These are phyloP conservation scores for Calliscelio sp. DNA, from an alignment of 2,888 invertebrate genomes.

Conservation along the genomic window DNA sequence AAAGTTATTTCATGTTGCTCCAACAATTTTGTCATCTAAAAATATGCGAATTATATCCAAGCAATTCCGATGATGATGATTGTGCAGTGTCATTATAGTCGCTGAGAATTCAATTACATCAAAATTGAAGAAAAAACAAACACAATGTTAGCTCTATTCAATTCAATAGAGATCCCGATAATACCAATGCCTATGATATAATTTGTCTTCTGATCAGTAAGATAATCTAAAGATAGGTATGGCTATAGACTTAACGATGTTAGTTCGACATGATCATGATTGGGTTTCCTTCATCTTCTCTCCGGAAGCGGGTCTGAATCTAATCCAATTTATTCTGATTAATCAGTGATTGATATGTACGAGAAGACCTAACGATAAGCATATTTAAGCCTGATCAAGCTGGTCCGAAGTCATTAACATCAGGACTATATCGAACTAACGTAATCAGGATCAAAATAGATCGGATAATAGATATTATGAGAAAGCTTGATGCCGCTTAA, in stretches of 20 bases:
- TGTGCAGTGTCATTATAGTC: too few relatives aligned
- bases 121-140: neutral
- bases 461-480: constrained; percentile 34
- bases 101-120: too few relatives aligned
- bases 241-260: constrained; percentile 29
- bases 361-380: constrained; percentile 56
- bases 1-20: constrained; percentile 45
- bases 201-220: constrained; percentile 31
- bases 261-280: constrained; percentile 35
- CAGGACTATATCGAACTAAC: constrained; percentile 29
- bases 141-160: neutral
- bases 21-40: too few relatives aligned
- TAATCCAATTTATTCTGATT: constrained; percentile 57
- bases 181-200: neutral
- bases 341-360: constrained; percentile 50
- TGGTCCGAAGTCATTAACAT: constrained; percentile 48
- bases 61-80: too few relatives aligned
- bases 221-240: constrained; percentile 40
- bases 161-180: neutral
- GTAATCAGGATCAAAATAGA: constrained; percentile 50
- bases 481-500: constrained; percentile 22
- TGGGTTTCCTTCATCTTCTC: constrained; percentile 45
- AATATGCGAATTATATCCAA: too few relatives aligned
- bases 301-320: constrained; percentile 10
- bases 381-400: constrained; percentile 62